Base-by-base conservation (phyloP, 1,140 invertebrate species). In the Drosophila ficusphila region DNA sequence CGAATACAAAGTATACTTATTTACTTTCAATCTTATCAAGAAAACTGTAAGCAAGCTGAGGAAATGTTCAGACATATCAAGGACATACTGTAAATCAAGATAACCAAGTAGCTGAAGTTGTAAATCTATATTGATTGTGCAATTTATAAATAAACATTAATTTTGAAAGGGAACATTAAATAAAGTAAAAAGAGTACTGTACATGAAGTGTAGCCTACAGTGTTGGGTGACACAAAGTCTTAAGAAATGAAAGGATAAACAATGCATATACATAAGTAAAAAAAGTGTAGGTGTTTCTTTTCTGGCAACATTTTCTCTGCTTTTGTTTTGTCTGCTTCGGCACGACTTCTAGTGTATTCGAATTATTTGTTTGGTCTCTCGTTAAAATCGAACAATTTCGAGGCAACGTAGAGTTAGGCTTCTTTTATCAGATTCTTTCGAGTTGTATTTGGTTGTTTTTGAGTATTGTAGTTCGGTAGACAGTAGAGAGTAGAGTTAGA, bases 81-180 rank as follows among this genome's bases (percentile, higher is more conserved):
- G 48, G 16, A 18, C 16, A 29, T 23, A 18, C 29, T 27, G 33
- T 5, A 69, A 64, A 56, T 42, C 39, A 72, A 58, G 34, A 58
- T 46, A 85, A 79, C 67, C 79, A 85, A 83, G 75, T 76, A 79
- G 54, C 67, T 79, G 16, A 78, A 51, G 60, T 72, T 79, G 79
- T 75, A 65, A 61, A 38, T 61, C 19, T 39, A 71, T 64, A 47
- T 16, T 14, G 31, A 48, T 61, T 60, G 76, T 86, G 76, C 76
- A 68, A 54, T 60, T 49, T 19, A 29, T 27, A 47, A 36, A 72
- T 9, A 58, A 60, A 46, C 14, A 54, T 47, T 47, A 64, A 64
- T 64, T 64, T 64, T 11, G 41, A 62, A 29, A 79, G 79, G 34
- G 11, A n/a, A 78, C 48, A 78, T 51, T 27, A 52, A 69, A 27